These are phyloP conservation scores for Motacilla tschutschensis DNA, from an alignment of 2,113 vertebrate genomes.

Conservation along the genomic window DNA sequence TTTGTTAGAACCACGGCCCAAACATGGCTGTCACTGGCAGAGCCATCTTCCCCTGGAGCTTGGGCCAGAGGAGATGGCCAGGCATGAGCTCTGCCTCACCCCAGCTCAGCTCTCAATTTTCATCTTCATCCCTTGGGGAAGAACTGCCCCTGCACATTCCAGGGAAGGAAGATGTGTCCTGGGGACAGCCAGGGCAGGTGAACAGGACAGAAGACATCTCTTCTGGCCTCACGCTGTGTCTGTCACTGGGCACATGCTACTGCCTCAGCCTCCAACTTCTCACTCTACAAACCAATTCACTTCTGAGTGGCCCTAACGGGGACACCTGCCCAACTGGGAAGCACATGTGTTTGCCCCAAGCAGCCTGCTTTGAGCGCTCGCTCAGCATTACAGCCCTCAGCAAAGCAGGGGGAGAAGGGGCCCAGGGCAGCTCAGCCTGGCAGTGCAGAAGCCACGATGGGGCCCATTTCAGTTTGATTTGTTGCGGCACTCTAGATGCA, in stretches of 20 bases:
- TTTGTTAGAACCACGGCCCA: background rate
- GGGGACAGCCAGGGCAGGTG: background rate
- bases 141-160: background rate
- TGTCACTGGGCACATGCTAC: fast-evolving
- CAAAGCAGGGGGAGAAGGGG: background rate
- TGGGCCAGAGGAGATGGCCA: background rate
- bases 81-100: background rate
- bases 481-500: slow-evolving; percentile 40
- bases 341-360: background rate
- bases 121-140: background rate
- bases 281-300: background rate
- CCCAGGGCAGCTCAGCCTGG: background rate
- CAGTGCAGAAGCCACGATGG: background rate
- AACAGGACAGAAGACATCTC: background rate
- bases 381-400: background rate
- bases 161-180: background rate
- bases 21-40: background rate
- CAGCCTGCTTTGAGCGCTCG: background rate
- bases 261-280: background rate
- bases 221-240: background rate
- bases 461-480: slow-evolving; percentile 62
- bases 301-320: background rate
- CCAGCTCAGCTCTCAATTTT: background rate
- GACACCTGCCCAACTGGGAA: background rate
- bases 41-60: background rate